These are phyloP conservation scores for Anarrhichthys ocellatus DNA, from an alignment of 2,113 vertebrate species.

Conservation along the genomic window DNA sequence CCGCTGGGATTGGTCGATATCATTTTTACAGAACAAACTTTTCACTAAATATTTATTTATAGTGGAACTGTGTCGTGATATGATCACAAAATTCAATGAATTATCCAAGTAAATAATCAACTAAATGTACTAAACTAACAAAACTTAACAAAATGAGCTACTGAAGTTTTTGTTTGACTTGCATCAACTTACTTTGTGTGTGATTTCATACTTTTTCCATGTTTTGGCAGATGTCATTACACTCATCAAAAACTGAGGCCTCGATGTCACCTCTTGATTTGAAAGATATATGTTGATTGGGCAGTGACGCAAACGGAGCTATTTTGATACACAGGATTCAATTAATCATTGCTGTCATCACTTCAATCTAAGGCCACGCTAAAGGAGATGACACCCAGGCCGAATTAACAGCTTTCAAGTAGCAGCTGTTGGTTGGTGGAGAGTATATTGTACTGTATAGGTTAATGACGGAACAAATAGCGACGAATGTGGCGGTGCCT, in stretches of 20 bases:
- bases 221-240: conserved; percentile 7
- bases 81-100: background rate
- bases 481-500: background rate
- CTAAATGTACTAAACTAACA: background rate
- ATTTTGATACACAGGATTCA: conserved; percentile 45
- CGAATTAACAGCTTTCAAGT: conserved; percentile 28
- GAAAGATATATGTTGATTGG: conserved; percentile 7
- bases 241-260: conserved; percentile 9
- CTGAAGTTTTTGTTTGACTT: background rate
- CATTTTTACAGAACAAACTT: background rate
- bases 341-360: conserved; percentile 56
- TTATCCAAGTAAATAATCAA: background rate
- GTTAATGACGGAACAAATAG: conserved; percentile 13
- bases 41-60: background rate
- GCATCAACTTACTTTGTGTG: background rate
- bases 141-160: background rate
- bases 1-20: background rate
- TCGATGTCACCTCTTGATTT: conserved; percentile 23
- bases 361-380: conserved; percentile 31
- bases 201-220: background rate
- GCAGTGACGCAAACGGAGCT: conserved; percentile 9
- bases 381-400: conserved; percentile 32
- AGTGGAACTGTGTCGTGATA: background rate
- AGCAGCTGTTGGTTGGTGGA: conserved; percentile 21
- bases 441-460: conserved; percentile 8